Conservation (phyloP, 2,797 vertebrate species). For the Dryobates pubescens region DNA sequence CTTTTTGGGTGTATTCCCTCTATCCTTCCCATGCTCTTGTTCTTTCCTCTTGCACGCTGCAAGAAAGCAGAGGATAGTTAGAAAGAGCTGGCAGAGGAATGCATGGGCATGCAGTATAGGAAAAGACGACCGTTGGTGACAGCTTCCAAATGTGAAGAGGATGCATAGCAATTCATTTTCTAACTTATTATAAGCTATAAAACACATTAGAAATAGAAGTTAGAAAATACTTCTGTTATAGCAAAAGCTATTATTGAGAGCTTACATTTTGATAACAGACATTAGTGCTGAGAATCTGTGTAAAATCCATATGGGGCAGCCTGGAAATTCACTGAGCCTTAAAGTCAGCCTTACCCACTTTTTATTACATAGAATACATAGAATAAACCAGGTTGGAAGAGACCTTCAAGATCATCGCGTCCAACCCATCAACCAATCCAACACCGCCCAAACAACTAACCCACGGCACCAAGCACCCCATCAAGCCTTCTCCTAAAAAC, state of each 20-base stretch:
- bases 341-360: not conserved
- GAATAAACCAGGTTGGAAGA: no score
- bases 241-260: not conserved
- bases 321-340: not conserved
- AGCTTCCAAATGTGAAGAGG: not conserved
- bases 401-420: no score
- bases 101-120: accelerated
- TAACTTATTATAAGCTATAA: not conserved
- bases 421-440: no score
- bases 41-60: constrained; percentile 98
- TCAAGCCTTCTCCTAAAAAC: no score
- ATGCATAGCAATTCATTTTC: not conserved
- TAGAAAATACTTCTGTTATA: not conserved
- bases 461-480: no score
- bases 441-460: no score
- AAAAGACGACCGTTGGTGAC: accelerated
- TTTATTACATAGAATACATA: no score
- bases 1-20: constrained; percentile 93
- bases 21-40: constrained; percentile 92
- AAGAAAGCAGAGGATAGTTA: constrained; percentile 67
- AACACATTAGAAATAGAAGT: not conserved
- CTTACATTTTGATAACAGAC: not conserved
- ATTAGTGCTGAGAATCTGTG: not conserved
- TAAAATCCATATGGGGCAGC: not conserved
- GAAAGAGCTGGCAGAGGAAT: not conserved